These are phyloP conservation scores for Asobara japonica DNA, from an alignment of 1,140 invertebrate genomes.

Conservation along the genomic window DNA sequence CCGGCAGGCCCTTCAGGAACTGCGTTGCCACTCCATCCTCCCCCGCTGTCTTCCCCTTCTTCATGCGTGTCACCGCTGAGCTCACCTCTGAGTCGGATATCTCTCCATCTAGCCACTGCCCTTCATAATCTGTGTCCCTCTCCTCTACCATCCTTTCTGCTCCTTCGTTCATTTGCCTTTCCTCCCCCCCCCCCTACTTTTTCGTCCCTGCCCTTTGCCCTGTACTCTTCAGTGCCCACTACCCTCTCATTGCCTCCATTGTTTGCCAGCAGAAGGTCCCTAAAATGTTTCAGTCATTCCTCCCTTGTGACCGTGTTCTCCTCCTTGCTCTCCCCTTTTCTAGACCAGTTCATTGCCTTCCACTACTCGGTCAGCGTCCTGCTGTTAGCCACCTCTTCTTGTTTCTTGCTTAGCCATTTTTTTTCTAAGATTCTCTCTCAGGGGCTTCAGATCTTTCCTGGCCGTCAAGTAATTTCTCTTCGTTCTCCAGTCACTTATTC, in stretches of 20 bases:
- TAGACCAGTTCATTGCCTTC: neutral
- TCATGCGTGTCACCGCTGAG: constrained; percentile 42
- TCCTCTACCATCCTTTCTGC: neutral
- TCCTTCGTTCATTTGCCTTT: neutral
- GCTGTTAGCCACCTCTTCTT: neutral
- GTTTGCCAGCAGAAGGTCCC: neutral
- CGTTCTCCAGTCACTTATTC: neutral
- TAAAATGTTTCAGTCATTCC: constrained; percentile 15
- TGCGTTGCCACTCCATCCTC: constrained; percentile 44
- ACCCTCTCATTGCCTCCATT: neutral
- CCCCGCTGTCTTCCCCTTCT: constrained; percentile 47
- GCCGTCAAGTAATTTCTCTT: neutral
- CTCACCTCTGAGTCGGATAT: constrained; percentile 37
- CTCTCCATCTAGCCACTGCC: no score
- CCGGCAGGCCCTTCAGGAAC: constrained; percentile 33
- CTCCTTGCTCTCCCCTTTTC: neutral
- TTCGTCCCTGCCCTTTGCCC: neutral
- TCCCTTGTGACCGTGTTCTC: neutral
- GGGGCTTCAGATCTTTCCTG: neutral
- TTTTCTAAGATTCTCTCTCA: neutral
- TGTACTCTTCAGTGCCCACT: neutral
- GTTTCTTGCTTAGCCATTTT: neutral
- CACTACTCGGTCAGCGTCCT: neutral
- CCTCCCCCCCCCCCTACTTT: neutral
- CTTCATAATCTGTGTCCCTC: no score